phyloP scores from a whole-genome alignment of 2,797 vertebrate species.

The Acipenser ruthenus region DNA sequence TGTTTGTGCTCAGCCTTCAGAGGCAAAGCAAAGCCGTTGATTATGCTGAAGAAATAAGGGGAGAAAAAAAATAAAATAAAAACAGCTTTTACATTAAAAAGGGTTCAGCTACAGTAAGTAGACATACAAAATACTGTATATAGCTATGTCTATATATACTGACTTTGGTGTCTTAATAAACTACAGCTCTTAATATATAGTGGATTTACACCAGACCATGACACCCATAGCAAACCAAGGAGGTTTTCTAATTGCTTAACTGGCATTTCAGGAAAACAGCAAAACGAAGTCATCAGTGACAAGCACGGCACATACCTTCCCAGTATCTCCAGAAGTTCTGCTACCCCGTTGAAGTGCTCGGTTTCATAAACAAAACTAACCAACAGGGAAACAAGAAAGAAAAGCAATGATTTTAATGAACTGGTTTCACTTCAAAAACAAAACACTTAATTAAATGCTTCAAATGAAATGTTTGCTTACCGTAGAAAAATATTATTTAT shows the following conservation, averaged over 20 bases:
- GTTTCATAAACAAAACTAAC: constrained; percentile 97
- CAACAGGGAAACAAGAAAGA: constrained; percentile 5
- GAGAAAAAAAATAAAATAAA: not conserved
- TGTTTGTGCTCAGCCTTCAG: constrained; percentile 98
- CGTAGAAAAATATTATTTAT: constrained; percentile 99
- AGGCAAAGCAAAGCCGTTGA: constrained; percentile 99
- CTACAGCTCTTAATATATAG: too few relatives aligned
- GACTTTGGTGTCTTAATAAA: too few relatives aligned
- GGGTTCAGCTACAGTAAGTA: not conserved
- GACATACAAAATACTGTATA: not conserved
- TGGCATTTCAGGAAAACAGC: not conserved
- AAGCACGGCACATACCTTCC: constrained; percentile 73
- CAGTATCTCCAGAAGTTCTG: constrained; percentile 98
- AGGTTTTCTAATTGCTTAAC: not conserved
- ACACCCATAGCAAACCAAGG: not conserved
- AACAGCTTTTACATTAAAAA: not conserved
- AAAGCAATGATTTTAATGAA: not conserved
- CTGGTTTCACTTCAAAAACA: not conserved
- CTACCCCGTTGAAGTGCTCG: constrained; percentile 99
- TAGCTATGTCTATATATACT: too few relatives aligned
- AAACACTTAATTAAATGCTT: not conserved
- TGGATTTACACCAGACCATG: too few relatives aligned
- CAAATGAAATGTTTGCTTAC: constrained; percentile 53
- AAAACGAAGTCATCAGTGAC: too few relatives aligned
- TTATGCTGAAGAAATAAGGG: constrained; percentile 71